Percentiles rank a stretch among this genome's conserved stretches.
phyloP scores from a whole-genome alignment of 2,888 invertebrate species.

The Druceiella hillmani region DNA sequence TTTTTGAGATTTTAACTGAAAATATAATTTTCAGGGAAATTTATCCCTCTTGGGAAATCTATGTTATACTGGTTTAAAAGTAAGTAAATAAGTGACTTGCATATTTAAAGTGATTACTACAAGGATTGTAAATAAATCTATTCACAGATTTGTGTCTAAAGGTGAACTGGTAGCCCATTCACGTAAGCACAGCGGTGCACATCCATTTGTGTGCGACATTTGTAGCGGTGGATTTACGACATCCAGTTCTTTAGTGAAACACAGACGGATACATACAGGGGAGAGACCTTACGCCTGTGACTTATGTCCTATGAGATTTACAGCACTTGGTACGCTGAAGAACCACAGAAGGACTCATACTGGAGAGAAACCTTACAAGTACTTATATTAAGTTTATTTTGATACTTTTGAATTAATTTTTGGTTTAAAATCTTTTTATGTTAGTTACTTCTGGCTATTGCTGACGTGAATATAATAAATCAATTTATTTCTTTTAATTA shows the following conservation, averaged over 20 bases:
- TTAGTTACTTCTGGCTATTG: no score
- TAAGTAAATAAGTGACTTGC: neutral
- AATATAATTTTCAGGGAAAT: no score
- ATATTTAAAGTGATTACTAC: conserved; percentile 25
- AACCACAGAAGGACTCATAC: conserved; percentile 55
- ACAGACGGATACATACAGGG: conserved; percentile 53
- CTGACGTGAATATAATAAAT: no score
- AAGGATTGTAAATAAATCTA: conserved; percentile 5
- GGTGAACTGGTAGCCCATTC: conserved; percentile 52
- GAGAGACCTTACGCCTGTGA: conserved; percentile 56
- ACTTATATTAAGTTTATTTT: no score
- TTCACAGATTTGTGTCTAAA: conserved; percentile 43
- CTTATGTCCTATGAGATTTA: conserved; percentile 51
- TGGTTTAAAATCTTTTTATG: no score
- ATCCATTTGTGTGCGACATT: conserved; percentile 53
- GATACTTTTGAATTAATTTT: no score
- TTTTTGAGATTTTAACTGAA: no score
- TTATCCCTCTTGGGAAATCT: no score
- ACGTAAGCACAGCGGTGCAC: conserved; percentile 55
- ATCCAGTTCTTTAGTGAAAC: conserved; percentile 53
- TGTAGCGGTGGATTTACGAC: conserved; percentile 55
- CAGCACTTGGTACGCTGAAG: conserved; percentile 52
- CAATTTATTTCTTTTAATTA: no score
- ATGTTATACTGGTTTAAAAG: neutral
- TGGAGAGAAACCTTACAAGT: conserved; percentile 51